Conservation (phyloP, 1,140 invertebrate species). For the Marisa cornuarietis region DNA sequence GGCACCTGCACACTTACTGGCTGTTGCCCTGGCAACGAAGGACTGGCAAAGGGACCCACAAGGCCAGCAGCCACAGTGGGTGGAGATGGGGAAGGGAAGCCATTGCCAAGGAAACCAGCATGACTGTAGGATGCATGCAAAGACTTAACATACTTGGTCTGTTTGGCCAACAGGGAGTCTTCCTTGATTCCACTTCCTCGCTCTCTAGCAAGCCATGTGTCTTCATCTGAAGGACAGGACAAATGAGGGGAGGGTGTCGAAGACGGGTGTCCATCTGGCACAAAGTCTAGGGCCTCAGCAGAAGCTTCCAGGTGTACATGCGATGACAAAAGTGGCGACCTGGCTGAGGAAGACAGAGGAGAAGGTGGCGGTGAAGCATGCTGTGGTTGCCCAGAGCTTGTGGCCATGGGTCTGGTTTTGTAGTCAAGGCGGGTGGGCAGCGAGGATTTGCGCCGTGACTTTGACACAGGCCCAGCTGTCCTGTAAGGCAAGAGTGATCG, state of each 20-base stretch:
- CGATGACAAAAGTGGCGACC: not conserved
- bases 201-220: too few relatives aligned
- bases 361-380: not conserved
- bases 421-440: conserved; percentile 28
- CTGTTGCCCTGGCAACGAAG: conserved; percentile 3
- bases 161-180: not conserved
- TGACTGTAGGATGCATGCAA: conserved; percentile 12
- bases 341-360: not conserved
- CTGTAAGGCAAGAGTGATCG: conserved; percentile 36
- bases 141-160: conserved; percentile 3
- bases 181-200: too few relatives aligned
- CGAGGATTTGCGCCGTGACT: conserved; percentile 47
- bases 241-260: too few relatives aligned
- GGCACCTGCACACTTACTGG: conserved; percentile 15
- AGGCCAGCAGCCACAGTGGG: conserved; percentile 1
- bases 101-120: conserved; percentile 1
- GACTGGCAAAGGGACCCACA: conserved; percentile 7
- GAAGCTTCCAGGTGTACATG: too few relatives aligned
- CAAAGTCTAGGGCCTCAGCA: too few relatives aligned
- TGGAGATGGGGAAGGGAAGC: conserved; percentile 1
- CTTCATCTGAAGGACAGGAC: too few relatives aligned
- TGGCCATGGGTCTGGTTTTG: not conserved
- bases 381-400: not conserved
- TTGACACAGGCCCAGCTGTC: conserved; percentile 25
- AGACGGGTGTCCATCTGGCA: too few relatives aligned